A percentile compares a stretch with the other conserved stretches of the same genome.
phyloP scores from a whole-genome alignment of 2,113 vertebrate species.

The Lampris incognitus region DNA sequence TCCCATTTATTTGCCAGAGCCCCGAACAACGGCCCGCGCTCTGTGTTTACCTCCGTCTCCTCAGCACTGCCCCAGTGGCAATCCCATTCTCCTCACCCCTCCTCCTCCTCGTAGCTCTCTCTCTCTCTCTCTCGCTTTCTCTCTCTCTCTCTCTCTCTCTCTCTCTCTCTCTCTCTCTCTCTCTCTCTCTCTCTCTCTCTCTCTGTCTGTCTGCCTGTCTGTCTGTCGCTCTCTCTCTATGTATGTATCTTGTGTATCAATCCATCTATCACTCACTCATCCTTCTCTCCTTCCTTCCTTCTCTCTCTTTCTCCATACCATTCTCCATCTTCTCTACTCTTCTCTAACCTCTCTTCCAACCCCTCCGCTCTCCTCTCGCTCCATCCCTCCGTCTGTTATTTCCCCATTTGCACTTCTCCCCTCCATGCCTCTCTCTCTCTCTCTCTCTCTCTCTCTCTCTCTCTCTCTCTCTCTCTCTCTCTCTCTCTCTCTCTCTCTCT shows the following conservation, averaged over 20 bases:
- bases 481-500: conserved; percentile 1
- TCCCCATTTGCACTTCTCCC: neutral
- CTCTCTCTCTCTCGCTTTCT: neutral
- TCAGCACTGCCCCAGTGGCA: conserved; percentile 44
- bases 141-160: neutral
- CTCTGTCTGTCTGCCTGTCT: neutral
- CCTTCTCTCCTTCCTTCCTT: neutral
- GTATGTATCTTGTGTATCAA: neutral
- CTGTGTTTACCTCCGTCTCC: conserved; percentile 70
- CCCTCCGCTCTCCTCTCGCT: neutral
- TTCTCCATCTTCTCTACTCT: neutral
- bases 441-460: neutral
- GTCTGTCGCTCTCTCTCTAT: neutral
- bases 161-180: neutral
- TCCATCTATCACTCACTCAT: neutral
- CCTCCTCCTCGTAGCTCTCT: neutral
- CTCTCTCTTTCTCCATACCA: neutral
- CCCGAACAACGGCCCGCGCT: conserved; percentile 68
- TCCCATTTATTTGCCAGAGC: conserved; percentile 74
- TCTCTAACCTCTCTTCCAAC: neutral
- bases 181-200: neutral
- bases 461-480: conserved; percentile 7
- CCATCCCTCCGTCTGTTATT: neutral
- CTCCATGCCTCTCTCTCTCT: conserved; percentile 21
- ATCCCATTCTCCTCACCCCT: conserved; percentile 17